phyloP scores from a whole-genome alignment of 2,797 vertebrate genomes.

The Sphenodon punctatus region DNA sequence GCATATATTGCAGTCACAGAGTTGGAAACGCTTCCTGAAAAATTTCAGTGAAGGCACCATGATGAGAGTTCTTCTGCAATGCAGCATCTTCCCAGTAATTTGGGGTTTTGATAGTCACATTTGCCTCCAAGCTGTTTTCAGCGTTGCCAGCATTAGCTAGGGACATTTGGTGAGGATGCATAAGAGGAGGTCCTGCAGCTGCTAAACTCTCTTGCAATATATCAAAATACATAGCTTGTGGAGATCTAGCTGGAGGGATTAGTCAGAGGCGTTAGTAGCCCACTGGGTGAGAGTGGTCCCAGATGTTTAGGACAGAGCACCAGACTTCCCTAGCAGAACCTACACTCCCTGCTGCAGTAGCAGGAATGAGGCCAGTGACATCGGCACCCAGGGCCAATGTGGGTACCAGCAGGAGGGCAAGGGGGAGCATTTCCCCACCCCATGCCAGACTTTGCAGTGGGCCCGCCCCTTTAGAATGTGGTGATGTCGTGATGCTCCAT shows the following conservation, averaged over 20 bases:
- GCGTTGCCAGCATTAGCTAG: background rate
- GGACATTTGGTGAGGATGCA: conserved; percentile 23
- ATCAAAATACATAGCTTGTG: background rate
- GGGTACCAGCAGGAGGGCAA: too few species aligned
- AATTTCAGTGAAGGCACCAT: conserved; percentile 52
- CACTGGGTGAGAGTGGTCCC: too few species aligned
- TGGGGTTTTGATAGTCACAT: background rate
- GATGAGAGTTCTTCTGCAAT: background rate
- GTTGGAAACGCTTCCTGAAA: conserved; percentile 27
- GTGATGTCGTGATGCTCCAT: too few species aligned
- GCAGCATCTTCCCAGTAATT: background rate
- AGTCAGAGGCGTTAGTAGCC: too few species aligned
- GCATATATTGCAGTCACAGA: conserved; percentile 14
- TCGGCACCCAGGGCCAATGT: too few species aligned
- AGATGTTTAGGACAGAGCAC: too few species aligned
- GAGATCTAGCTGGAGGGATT: background rate
- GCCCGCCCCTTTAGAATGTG: too few species aligned
- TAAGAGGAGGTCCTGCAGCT: conserved; percentile 4
- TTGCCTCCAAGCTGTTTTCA: conserved; percentile 21
- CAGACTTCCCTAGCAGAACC: too few species aligned
- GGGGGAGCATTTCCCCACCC: too few species aligned
- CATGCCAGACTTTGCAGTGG: too few species aligned
- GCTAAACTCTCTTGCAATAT: conserved; percentile 7
- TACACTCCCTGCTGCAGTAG: too few species aligned
- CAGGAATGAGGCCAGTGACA: too few species aligned